phyloP scores from a whole-genome alignment of 2,113 vertebrate species.

The Podarcis muralis region DNA sequence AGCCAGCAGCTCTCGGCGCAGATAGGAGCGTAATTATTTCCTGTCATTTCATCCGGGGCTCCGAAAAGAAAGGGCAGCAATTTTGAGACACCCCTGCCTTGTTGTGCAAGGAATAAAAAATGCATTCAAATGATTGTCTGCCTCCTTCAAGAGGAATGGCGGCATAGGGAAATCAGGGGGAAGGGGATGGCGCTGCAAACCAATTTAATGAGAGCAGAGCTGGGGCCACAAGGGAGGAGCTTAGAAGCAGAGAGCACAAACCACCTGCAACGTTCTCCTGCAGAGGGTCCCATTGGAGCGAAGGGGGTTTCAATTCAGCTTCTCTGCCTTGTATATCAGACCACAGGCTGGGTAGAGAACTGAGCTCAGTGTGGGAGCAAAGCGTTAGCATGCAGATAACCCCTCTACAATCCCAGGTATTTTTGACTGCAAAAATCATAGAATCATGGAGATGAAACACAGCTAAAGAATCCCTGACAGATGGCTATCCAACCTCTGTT shows the following conservation, averaged over 20 bases:
- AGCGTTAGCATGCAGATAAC: background rate
- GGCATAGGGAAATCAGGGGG: conserved; percentile 49
- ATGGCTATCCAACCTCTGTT: too few relatives aligned
- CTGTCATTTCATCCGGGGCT: conserved; percentile 28
- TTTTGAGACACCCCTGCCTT: conserved; percentile 56
- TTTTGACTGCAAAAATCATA: too few relatives aligned
- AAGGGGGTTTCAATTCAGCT: background rate
- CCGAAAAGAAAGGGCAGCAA: conserved; percentile 46
- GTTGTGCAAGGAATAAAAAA: conserved; percentile 48
- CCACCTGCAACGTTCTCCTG: background rate
- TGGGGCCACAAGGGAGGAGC: conserved; percentile 21
- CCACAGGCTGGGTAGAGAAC: background rate
- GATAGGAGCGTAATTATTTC: conserved; percentile 71
- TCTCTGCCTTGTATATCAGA: background rate
- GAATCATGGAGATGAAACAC: too few relatives aligned
- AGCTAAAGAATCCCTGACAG: too few relatives aligned
- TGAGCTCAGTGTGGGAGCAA: background rate
- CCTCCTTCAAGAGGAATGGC: conserved; percentile 44
- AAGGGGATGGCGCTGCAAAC: conserved; percentile 47
- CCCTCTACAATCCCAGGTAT: background rate
- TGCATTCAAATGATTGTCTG: conserved; percentile 60
- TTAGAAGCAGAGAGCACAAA: conserved; percentile 39
- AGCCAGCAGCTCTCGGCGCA: conserved; percentile 34
- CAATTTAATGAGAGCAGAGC: conserved; percentile 52
- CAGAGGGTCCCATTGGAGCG: background rate